Evolutionary conservation across 2,888 invertebrate species (phyloP).

Genomic region (Parnassius mnemosyne): DNA sequence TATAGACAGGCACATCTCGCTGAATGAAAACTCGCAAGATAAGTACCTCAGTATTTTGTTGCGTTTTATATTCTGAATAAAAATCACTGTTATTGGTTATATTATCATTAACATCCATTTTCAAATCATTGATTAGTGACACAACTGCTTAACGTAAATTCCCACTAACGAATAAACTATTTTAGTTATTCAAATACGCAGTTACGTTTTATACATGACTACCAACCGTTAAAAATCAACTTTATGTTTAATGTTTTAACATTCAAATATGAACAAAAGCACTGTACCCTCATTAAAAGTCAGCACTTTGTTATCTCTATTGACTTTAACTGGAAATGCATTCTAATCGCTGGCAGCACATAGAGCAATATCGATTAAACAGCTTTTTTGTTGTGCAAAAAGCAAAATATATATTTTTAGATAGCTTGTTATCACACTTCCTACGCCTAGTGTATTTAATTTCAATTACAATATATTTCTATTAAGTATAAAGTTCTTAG

Average conservation of each 20-base stretch:
- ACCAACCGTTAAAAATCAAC: slow-evolving; percentile 42
- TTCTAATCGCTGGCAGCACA: slow-evolving; percentile 35
- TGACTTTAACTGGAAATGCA: slow-evolving; percentile 34
- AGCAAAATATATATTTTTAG: not conserved
- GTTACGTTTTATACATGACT: not conserved
- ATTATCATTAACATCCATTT: slow-evolving; percentile 11
- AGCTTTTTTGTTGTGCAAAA: not conserved
- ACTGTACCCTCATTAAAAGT: slow-evolving; percentile 27
- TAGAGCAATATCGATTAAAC: slow-evolving; percentile 34
- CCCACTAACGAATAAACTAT: slow-evolving; percentile 9
- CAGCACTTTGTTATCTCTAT: slow-evolving; percentile 32
- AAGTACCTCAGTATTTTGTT: slow-evolving; percentile 12
- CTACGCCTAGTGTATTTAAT: not conserved
- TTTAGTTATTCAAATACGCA: not conserved
- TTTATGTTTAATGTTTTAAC: slow-evolving; percentile 39
- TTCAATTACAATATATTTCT: not conserved
- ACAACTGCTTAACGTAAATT: slow-evolving; percentile 14
- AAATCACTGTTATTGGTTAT: not conserved
- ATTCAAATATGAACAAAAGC: slow-evolving; percentile 45
- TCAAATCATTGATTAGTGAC: not conserved
- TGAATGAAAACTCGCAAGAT: not conserved
- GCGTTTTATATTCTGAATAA: not conserved
- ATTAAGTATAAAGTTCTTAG: not conserved
- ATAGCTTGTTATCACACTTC: not conserved
- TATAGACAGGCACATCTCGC: not conserved